These are phyloP conservation scores for Kryphioiulus occultus DNA, from an alignment of 2,888 invertebrate genomes.

Conservation along the genomic window DNA sequence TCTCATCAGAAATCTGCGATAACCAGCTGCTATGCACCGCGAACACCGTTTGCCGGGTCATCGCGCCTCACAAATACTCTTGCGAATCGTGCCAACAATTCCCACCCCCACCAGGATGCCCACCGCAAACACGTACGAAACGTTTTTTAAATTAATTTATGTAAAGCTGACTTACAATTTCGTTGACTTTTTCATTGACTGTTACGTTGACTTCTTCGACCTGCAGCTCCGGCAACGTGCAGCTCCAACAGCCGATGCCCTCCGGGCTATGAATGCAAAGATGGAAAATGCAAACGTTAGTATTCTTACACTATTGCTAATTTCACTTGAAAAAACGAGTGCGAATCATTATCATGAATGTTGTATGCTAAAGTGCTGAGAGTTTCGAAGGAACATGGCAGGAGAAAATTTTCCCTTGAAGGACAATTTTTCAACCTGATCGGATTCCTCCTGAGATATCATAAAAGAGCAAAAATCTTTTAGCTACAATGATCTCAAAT, in stretches of 20 bases:
- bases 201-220: not conserved
- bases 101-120: slow-evolving; percentile 49
- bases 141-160: not conserved
- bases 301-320: not conserved
- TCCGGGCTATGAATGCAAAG: slow-evolving; percentile 52
- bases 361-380: too few species aligned
- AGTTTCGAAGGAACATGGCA: too few species aligned
- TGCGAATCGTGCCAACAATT: slow-evolving; percentile 50
- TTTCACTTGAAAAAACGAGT: too few species aligned
- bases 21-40: slow-evolving; percentile 79
- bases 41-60: slow-evolving; percentile 75
- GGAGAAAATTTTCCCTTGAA: too few species aligned
- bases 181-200: slow-evolving; percentile 54
- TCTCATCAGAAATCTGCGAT: slow-evolving; percentile 75
- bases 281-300: slow-evolving; percentile 53
- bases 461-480: not conserved
- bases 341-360: too few species aligned
- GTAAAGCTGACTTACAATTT: slow-evolving; percentile 53
- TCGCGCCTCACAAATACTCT: slow-evolving; percentile 49
- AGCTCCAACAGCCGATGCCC: slow-evolving; percentile 51
- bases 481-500: not conserved
- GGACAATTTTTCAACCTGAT: too few species aligned
- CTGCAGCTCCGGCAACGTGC: slow-evolving; percentile 48
- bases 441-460: too few species aligned
- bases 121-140: slow-evolving; percentile 47